phyloP scores from a whole-genome alignment of 2,113 vertebrate species.

The Anhinga rufa region DNA sequence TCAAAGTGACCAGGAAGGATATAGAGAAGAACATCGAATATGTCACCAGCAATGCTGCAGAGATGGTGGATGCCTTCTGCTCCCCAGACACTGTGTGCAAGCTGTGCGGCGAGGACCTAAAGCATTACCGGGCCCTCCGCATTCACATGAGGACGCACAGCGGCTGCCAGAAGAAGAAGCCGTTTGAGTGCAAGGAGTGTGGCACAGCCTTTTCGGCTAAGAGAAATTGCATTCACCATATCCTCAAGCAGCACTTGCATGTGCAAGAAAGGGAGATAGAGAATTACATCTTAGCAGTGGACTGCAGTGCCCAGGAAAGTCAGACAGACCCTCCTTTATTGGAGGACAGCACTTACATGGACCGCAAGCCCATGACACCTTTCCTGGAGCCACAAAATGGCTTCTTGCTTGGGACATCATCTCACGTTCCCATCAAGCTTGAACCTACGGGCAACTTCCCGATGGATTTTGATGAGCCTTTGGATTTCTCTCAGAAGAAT shows the following conservation, averaged over 20 bases:
- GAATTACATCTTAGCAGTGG: slow-evolving; percentile 81
- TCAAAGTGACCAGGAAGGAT: slow-evolving; percentile 91
- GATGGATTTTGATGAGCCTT: slow-evolving; percentile 82
- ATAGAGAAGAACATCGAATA: slow-evolving; percentile 98
- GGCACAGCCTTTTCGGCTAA: slow-evolving; percentile 89
- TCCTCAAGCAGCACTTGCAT: slow-evolving; percentile 92
- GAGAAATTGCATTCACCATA: slow-evolving; percentile 93
- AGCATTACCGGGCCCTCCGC: slow-evolving; percentile 89
- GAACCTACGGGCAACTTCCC: slow-evolving; percentile 75
- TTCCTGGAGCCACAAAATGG: slow-evolving; percentile 72
- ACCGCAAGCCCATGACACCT: slow-evolving; percentile 64
- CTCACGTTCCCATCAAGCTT: slow-evolving; percentile 76
- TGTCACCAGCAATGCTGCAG: slow-evolving; percentile 78
- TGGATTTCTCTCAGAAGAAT: slow-evolving; percentile 91
- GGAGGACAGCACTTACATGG: slow-evolving; percentile 63
- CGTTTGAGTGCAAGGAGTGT: slow-evolving; percentile 91
- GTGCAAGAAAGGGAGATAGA: slow-evolving; percentile 92
- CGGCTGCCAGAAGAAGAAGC: slow-evolving; percentile 90
- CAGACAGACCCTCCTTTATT: slow-evolving; percentile 24
- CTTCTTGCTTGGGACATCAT: background rate
- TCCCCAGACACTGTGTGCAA: slow-evolving; percentile 84
- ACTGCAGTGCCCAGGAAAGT: slow-evolving; percentile 60
- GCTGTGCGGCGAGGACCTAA: slow-evolving; percentile 89
- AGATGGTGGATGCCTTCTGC: slow-evolving; percentile 76
- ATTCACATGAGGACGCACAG: slow-evolving; percentile 93